These are phyloP conservation scores for Bettongia penicillata DNA, from an alignment of 2,113 vertebrate species.

Conservation along the genomic window DNA sequence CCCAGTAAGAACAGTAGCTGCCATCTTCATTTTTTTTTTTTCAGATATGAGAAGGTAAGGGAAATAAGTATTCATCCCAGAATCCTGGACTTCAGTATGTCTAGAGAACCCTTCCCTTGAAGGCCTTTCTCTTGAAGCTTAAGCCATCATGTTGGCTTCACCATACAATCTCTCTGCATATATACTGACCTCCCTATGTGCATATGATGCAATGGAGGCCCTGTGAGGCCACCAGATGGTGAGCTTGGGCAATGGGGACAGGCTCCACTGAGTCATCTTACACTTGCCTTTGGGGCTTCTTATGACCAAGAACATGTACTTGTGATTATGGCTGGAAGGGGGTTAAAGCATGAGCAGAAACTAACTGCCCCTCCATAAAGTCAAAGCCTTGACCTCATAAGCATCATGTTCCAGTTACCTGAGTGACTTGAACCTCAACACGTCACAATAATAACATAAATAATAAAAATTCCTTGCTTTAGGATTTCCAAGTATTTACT, in stretches of 20 bases:
- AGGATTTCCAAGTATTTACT: not conserved
- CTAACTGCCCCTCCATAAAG: not conserved
- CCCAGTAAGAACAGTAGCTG: not conserved
- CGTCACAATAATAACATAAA: not conserved
- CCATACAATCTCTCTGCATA: not conserved
- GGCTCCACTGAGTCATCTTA: too few relatives aligned
- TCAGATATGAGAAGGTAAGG: too few relatives aligned
- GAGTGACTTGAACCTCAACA: not conserved
- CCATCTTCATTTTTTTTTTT: not conserved
- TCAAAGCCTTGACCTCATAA: not conserved
- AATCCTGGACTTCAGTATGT: too few relatives aligned
- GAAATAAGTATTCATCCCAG: too few relatives aligned
- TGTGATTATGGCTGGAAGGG: not conserved
- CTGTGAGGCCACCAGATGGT: not conserved
- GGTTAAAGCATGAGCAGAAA: not conserved
- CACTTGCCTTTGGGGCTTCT: not conserved
- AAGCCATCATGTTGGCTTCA: not conserved
- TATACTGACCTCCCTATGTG: not conserved
- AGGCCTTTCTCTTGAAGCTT: too few relatives aligned
- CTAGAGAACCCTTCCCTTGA: too few relatives aligned
- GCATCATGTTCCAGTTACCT: not conserved
- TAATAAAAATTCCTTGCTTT: not conserved
- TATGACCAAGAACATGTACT: not conserved
- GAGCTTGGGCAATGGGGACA: not conserved
- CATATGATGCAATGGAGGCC: not conserved